phyloP scores from a whole-genome alignment of 2,113 vertebrate genomes.

The Cyanoramphus novaezelandiae region DNA sequence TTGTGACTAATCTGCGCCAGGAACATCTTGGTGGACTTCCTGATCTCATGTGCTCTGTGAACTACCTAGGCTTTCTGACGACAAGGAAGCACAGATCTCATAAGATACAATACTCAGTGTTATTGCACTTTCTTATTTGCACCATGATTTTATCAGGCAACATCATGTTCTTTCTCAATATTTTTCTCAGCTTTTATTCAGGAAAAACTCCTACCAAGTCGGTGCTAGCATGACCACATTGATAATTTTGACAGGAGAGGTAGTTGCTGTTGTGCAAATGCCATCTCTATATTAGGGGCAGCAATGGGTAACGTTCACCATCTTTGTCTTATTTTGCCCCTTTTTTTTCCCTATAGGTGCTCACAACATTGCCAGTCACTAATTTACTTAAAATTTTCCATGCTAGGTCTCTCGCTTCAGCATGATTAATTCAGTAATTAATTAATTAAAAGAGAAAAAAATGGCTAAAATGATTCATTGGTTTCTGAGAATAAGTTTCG shows the following conservation, averaged over 20 bases:
- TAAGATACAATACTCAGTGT: background rate
- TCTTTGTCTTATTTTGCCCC: background rate
- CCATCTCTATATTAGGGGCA: background rate
- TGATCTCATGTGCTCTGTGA: background rate
- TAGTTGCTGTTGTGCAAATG: background rate
- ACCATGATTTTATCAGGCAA: background rate
- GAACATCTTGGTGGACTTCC: conserved; percentile 55
- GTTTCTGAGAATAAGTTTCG: conserved; percentile 10
- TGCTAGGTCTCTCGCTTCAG: background rate
- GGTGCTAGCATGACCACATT: background rate
- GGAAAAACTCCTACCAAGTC: background rate
- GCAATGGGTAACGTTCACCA: background rate
- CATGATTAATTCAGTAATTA: background rate
- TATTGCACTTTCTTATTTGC: background rate
- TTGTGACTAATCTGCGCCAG: conserved; percentile 53
- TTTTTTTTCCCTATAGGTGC: background rate
- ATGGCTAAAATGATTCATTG: background rate
- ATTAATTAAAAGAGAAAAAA: background rate
- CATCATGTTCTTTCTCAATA: background rate
- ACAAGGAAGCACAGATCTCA: background rate
- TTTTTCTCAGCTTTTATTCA: conserved; percentile 5
- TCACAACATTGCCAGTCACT: background rate
- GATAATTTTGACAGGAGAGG: background rate
- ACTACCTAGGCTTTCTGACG: conserved; percentile 13
- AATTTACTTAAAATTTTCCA: conserved; percentile 12